A percentile compares a stretch with the other conserved stretches of the same genome.
Conservation (phyloP, 2,113 vertebrate species). For the Perognathus longimembris region DNA sequence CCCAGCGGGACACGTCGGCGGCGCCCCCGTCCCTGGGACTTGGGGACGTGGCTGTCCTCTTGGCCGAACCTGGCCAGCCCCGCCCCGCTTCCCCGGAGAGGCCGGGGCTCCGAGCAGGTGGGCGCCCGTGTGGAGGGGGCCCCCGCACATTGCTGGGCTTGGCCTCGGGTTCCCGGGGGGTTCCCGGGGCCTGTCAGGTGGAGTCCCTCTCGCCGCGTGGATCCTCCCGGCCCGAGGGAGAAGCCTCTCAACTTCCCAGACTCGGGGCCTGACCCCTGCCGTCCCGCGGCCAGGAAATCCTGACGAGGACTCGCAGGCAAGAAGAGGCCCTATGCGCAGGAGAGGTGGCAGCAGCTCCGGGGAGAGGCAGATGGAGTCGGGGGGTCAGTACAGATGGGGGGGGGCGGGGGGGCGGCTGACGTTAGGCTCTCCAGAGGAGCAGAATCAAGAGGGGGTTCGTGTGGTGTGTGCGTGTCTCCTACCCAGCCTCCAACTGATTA, state of each 20-base stretch:
- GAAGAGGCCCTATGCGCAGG: background rate
- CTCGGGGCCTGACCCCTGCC: background rate
- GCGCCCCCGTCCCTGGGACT: background rate
- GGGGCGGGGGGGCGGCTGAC: background rate
- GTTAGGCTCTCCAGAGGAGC: background rate
- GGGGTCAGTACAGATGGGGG: background rate
- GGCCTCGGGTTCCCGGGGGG: background rate
- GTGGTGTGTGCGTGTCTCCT: background rate
- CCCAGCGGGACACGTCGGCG: background rate
- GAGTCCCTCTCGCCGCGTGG: background rate
- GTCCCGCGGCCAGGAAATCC: background rate
- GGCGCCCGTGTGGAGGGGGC: accelerated
- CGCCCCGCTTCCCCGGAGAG: too few relatives aligned
- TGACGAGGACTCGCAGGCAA: accelerated
- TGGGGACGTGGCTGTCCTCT: background rate
- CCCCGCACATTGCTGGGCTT: background rate
- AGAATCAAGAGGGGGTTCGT: background rate
- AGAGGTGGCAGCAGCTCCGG: background rate
- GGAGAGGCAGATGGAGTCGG: background rate
- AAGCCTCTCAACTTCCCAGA: background rate
- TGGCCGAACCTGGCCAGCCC: background rate
- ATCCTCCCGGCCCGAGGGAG: background rate
- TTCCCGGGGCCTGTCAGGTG: background rate
- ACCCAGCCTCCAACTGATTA: background rate
- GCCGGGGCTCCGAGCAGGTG: background rate